phyloP scores from a whole-genome alignment of 2,797 vertebrate genomes.

The Calcarius lapponicus region DNA sequence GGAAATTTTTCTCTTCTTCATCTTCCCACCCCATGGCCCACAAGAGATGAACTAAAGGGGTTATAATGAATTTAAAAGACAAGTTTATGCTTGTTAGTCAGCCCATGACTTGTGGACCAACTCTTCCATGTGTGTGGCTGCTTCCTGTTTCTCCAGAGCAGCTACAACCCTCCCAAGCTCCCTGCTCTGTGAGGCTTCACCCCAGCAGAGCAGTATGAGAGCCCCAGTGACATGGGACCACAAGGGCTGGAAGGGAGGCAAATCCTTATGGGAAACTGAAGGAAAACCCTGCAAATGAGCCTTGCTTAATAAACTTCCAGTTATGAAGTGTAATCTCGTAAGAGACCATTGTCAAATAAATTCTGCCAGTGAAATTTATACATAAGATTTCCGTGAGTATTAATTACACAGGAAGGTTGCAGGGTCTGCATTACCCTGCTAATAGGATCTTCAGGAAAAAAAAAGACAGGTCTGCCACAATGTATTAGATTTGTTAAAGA shows the following conservation, averaged over 20 bases:
- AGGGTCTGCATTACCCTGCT: constrained; percentile 6
- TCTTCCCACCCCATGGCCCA: not conserved
- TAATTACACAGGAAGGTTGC: constrained; percentile 52
- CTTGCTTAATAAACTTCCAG: not conserved
- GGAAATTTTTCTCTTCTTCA: not conserved
- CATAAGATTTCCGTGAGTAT: not conserved
- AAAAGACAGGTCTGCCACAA: constrained; percentile 44
- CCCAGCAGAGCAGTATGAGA: rapidly evolving
- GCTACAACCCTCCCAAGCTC: not conserved
- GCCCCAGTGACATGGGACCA: rapidly evolving
- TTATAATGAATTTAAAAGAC: not conserved
- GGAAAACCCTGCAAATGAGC: not conserved
- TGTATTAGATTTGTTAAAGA: constrained; percentile 33
- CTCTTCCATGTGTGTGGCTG: not conserved
- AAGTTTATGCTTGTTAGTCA: not conserved
- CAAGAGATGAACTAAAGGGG: rapidly evolving
- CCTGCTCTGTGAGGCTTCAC: not conserved
- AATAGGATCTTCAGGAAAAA: constrained; percentile 42
- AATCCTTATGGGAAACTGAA: not conserved
- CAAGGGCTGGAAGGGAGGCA: not conserved
- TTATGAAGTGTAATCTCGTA: not conserved
- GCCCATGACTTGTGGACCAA: rapidly evolving
- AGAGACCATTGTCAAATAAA: not conserved
- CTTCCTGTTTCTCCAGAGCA: not conserved
- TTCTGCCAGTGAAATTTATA: not conserved